These are phyloP conservation scores for Oreotrochilus melanogaster DNA, from an alignment of 2,113 vertebrate genomes.

Conservation along the genomic window DNA sequence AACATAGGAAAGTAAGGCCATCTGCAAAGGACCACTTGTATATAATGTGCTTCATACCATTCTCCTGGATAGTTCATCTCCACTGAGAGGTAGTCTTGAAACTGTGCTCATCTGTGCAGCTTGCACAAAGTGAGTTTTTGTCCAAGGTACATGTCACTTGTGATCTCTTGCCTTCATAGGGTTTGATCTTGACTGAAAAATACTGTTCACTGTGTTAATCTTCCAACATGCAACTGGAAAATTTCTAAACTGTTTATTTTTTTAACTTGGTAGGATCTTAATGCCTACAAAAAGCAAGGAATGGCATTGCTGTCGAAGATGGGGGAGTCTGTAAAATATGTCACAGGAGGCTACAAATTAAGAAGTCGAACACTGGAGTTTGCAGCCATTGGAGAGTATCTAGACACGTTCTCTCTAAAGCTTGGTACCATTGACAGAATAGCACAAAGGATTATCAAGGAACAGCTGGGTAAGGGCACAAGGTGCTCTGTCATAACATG, in stretches of 20 bases:
- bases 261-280: constrained; percentile 86
- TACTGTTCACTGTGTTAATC: not conserved
- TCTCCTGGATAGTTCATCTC: not conserved
- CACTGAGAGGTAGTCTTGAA: not conserved
- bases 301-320: constrained; percentile 91
- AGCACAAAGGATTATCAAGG: constrained; percentile 95
- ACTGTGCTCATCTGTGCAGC: not conserved
- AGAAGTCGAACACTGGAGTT: constrained; percentile 91
- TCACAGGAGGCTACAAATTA: constrained; percentile 94
- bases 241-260: not conserved
- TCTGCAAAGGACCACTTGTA: not conserved
- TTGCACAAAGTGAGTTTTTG: not conserved
- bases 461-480: constrained; percentile 87
- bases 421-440: constrained; percentile 97
- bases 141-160: not conserved
- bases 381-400: constrained; percentile 90
- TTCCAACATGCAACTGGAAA: not conserved
- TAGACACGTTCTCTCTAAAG: constrained; percentile 93
- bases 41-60: not conserved
- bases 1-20: not conserved
- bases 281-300: constrained; percentile 92
- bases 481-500: not conserved
- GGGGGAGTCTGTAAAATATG: constrained; percentile 94
- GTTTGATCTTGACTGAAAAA: not conserved
- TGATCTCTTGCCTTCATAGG: not conserved